Conservation (phyloP, 2,797 vertebrate species). For the Brachyrhaphis roseni region DNA sequence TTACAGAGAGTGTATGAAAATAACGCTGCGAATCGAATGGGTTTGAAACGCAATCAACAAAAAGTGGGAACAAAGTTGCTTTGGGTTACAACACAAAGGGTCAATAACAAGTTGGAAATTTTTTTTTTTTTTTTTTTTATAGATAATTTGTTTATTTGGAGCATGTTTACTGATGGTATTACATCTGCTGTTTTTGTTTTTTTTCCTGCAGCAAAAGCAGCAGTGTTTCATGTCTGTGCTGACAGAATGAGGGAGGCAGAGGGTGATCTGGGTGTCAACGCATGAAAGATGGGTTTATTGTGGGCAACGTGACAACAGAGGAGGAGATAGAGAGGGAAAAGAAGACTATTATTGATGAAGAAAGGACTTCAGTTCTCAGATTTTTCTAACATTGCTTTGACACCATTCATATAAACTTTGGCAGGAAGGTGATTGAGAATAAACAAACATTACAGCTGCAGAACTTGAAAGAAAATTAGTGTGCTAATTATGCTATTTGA, state of each 20-base stretch:
- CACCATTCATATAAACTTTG: background rate
- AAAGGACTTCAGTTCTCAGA: background rate
- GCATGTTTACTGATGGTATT: background rate
- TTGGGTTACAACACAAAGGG: background rate
- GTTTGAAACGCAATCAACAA: background rate
- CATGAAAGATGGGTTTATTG: slow-evolving; percentile 10
- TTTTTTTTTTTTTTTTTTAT: background rate
- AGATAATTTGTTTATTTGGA: slow-evolving; percentile 12
- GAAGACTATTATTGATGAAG: background rate
- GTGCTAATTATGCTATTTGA: background rate
- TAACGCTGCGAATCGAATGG: background rate
- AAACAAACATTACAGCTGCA: background rate
- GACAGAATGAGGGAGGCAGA: slow-evolving; percentile 22
- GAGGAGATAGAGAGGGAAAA: background rate
- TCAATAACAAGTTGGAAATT: background rate
- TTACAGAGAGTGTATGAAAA: background rate
- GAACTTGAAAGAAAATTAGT: background rate
- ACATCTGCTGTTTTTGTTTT: background rate
- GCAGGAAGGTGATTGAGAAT: background rate
- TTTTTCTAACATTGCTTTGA: background rate
- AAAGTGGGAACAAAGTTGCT: background rate
- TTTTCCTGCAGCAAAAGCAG: background rate
- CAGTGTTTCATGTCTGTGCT: slow-evolving; percentile 21
- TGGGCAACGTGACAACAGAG: slow-evolving; percentile 27
- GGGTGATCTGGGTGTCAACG: background rate